Percentiles rank a stretch among this genome's conserved stretches.
Conservation (phyloP, 1,140 invertebrate species). For the Zaprionus davidi region DNA sequence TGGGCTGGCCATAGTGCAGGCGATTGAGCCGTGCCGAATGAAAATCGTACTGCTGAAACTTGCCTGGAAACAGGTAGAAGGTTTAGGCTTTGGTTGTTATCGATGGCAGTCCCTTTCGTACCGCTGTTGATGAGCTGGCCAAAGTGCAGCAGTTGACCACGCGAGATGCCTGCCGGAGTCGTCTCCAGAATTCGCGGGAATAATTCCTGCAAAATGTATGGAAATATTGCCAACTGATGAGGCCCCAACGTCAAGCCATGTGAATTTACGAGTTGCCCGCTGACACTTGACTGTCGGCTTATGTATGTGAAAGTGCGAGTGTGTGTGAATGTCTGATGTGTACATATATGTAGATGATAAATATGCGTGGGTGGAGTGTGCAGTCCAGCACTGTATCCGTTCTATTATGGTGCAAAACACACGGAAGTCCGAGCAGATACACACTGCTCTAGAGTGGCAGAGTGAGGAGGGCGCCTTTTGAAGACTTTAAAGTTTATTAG, state of each 20-base stretch:
- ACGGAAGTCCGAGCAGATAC: conserved; percentile 62
- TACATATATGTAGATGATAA: conserved; percentile 13
- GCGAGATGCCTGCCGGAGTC: conserved; percentile 75
- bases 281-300: conserved; percentile 24
- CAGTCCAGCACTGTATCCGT: conserved; percentile 67
- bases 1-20: conserved; percentile 54
- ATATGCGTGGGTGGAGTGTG: conserved; percentile 42
- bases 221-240: conserved; percentile 31
- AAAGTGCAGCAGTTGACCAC: conserved; percentile 72
- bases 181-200: conserved; percentile 74
- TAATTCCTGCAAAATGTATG: conserved; percentile 49
- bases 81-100: conserved; percentile 1
- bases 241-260: conserved; percentile 49
- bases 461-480: neutral
- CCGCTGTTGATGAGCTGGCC: conserved; percentile 76
- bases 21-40: conserved; percentile 51
- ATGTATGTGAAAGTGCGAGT: conserved; percentile 12
- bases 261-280: conserved; percentile 55
- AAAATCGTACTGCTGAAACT: conserved; percentile 75
- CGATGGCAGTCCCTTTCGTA: conserved; percentile 20
- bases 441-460: conserved; percentile 41
- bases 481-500: neutral
- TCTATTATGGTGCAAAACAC: conserved; percentile 69
- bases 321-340: conserved; percentile 14
- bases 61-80: conserved; percentile 49